Evolutionary conservation across 2,797 vertebrate genomes (phyloP).

Genomic region (Phoebastria nigripes): DNA sequence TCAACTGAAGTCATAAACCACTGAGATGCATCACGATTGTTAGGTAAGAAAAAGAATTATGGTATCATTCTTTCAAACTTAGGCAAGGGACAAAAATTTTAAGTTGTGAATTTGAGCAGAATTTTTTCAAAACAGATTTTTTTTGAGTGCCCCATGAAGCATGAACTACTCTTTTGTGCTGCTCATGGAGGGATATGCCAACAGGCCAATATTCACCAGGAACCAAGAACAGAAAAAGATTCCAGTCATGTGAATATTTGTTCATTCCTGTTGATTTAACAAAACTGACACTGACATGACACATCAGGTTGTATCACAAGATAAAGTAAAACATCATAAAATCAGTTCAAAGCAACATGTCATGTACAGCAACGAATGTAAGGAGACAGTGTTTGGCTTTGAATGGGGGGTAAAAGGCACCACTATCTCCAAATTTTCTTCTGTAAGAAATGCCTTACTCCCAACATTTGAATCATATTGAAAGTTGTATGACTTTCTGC

Average conservation of each 20-base stretch:
- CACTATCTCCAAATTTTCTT: background rate
- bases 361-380: background rate
- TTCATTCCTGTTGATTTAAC: conserved; percentile 33
- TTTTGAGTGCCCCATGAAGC: background rate
- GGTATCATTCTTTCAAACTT: background rate
- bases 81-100: background rate
- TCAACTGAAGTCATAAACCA: background rate
- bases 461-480: background rate
- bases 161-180: background rate
- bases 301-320: background rate
- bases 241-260: conserved; percentile 41
- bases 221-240: conserved; percentile 20
- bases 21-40: background rate
- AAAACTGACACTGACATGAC: conserved; percentile 46
- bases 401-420: background rate
- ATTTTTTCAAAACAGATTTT: background rate
- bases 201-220: conserved; percentile 5
- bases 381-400: background rate
- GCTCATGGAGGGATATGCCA: background rate
- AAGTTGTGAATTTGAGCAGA: background rate
- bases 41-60: background rate
- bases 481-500: background rate
- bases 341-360: conserved; percentile 6
- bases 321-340: conserved; percentile 28
- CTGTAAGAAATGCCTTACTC: background rate